Evolutionary conservation across 2,113 vertebrate genomes (phyloP).

Genomic region (Coreoperca whiteheadi): DNA sequence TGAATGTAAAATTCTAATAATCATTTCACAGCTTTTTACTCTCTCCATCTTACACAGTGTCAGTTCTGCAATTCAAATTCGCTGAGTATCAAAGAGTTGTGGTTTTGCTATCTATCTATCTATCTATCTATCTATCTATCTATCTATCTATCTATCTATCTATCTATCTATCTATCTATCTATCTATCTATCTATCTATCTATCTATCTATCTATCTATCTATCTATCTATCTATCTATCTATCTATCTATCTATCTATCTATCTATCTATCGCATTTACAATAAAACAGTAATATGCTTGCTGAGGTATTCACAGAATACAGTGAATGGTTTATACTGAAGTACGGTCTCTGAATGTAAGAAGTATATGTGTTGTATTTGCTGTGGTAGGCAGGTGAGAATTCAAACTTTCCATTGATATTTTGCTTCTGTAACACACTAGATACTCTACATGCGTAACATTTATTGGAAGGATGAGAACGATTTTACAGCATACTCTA

Average conservation of each 20-base stretch:
- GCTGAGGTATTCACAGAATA: constrained; percentile 89
- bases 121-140: constrained; percentile 61
- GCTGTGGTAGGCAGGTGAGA: constrained; percentile 71
- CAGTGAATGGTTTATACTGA: constrained; percentile 79
- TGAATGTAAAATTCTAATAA: constrained; percentile 72
- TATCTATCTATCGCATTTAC: constrained; percentile 71
- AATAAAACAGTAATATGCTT: constrained; percentile 79
- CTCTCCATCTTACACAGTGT: constrained; percentile 92
- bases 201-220: constrained; percentile 56
- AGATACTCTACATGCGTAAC: constrained; percentile 17
- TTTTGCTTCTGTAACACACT: constrained; percentile 34
- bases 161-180: constrained; percentile 45
- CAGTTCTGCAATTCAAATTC: constrained; percentile 89
- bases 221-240: constrained; percentile 63
- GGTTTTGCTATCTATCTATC: constrained; percentile 40
- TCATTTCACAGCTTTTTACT: constrained; percentile 83
- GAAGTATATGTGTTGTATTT: constrained; percentile 64
- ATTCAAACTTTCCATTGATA: constrained; percentile 57
- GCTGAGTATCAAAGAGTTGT: constrained; percentile 79
- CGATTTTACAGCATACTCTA: neutral
- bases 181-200: constrained; percentile 59
- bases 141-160: constrained; percentile 57
- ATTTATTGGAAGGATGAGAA: constrained; percentile 33
- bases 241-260: constrained; percentile 51
- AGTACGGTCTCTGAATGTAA: constrained; percentile 74